Base-by-base conservation (phyloP, 1,140 invertebrate genomes). In the Dinothrombium tinctorium region DNA sequence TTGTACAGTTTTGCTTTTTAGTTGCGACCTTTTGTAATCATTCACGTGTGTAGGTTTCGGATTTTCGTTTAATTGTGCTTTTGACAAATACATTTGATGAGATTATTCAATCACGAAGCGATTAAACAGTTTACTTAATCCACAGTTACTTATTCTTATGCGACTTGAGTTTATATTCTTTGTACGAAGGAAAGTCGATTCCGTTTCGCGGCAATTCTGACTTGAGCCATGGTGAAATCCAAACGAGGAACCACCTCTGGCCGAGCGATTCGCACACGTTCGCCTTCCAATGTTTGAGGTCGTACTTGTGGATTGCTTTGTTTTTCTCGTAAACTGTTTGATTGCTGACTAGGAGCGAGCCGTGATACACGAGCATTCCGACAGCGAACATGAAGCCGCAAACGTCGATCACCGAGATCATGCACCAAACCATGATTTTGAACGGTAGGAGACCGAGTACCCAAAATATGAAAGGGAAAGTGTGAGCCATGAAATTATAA, bases 301-400 rank as follows among this genome's bases (percentile, higher is more conserved):
- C 37, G 41, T 51, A 51, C 3, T 32, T 28, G 19, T 8, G 33
- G 17, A 50, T 37, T 6, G 15, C 15, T 14, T 44, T 26, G 15
- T 37, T 43, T n/a, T n/a, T n/a, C 33, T 50, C 49, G 20, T 41
- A 45, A 3, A 39, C 41, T n/a, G 50, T 52, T 31, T 51, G 50
- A 41, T 49, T 49, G 2, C 20, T 21, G 2, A 47, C 4, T 17
- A 52, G 24, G 9, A 46, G 28, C 11, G 17, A 15, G 3, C 12
- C n/a, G 28, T 52, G 50, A 42, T 49, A 46, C n/a, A 46, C 6
- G 6, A 51, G 31, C 8, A 52, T 33, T 33, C 43, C 37, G 8
- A 22, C 17, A 11, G 44, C 35, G 40, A 51, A 52, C 7, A 49
- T 9, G 38, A 37, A 40, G 7, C 45, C 49, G 36, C 33, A 9